Conservation (phyloP, 2,113 vertebrate species). For the Etheostoma cragini region DNA sequence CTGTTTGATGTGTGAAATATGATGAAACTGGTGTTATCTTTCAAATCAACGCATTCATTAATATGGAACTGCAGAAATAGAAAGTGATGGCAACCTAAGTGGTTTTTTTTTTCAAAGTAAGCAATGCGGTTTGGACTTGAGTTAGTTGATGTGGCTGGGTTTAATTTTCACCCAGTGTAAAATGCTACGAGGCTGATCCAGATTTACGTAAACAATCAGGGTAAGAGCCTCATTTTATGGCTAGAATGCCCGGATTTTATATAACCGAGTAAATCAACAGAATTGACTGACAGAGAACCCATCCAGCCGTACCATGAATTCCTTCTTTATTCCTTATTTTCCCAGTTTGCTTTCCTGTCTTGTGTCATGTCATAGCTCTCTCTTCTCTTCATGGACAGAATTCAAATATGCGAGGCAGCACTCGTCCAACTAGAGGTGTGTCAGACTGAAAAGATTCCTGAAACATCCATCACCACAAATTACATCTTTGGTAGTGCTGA, state of each 20-base stretch:
- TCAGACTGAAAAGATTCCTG: constrained; percentile 59
- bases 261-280: constrained; percentile 60
- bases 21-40: constrained; percentile 41
- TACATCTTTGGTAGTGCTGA: constrained; percentile 70
- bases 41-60: constrained; percentile 32
- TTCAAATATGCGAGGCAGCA: constrained; percentile 37
- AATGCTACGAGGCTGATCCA: constrained; percentile 35
- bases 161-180: constrained; percentile 50
- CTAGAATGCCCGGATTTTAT: constrained; percentile 38
- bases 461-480: constrained; percentile 75
- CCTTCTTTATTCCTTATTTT: constrained; percentile 39
- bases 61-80: constrained; percentile 29
- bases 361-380: constrained; percentile 18
- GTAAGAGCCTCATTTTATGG: constrained; percentile 63
- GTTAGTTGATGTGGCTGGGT: constrained; percentile 12
- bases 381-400: background rate
- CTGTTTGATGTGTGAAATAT: constrained; percentile 38
- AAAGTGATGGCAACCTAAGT: constrained; percentile 13
- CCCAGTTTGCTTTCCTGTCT: constrained; percentile 26
- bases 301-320: constrained; percentile 5
- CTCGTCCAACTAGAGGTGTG: constrained; percentile 46
- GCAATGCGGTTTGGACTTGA: constrained; percentile 10
- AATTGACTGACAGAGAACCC: constrained; percentile 21
- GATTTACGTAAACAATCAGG: constrained; percentile 69
- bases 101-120: constrained; percentile 17